Base-by-base conservation (phyloP, 2,888 invertebrate species). In the Cosmorhoe ocellata region DNA sequence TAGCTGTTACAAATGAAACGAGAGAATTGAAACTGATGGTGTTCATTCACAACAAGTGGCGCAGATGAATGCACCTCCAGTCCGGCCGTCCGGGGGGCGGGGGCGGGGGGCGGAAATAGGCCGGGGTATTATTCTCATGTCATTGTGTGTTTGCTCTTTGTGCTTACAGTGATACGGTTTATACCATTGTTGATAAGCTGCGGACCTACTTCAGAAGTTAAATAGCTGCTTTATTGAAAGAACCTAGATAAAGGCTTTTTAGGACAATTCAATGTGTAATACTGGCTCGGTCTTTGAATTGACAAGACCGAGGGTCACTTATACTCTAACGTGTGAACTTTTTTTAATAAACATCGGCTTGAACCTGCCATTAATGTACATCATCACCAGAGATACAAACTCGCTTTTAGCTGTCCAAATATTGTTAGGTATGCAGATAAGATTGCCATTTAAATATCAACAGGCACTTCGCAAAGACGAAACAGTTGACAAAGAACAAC, bases 21-120 rank as follows among this genome's bases (percentile, higher is more conserved):
- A 57, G 54, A 59, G 63, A 62, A 71, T 66, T 64, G 71, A 69
- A 67, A 59, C 63, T 67, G 67, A 71, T 71, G 66, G 63, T 38
- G 43, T 47, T 31, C 43, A 52, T 52, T 45, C 34, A 47, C 46
- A 49, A 38, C 49, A 47, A 52, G 47, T 47, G 46, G 33, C 30
- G 13, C 47, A 39, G 47, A 47, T 43, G 47, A 47, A 47, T 47
- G 47, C 52, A 28, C 37, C 43, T 10, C 2, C 30, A 13, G 38
- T 12, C 44, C 31, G 31, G 11, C 45, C 37, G 42, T 36, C 30
- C 34, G 43, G 46, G 6, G 36, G 36, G 36, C 28, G 34, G 10
- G 8, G 42, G 10, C 18, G 18, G 33, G n/a, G 27, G 26, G 37
- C 12, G 33, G 37, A 49, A 32, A 24, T 47, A 47, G 42, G 51